Percentiles rank a stretch among this genome's conserved stretches.
phyloP scores from a whole-genome alignment of 2,888 invertebrate species.

The Archaeoteleia sp. region DNA sequence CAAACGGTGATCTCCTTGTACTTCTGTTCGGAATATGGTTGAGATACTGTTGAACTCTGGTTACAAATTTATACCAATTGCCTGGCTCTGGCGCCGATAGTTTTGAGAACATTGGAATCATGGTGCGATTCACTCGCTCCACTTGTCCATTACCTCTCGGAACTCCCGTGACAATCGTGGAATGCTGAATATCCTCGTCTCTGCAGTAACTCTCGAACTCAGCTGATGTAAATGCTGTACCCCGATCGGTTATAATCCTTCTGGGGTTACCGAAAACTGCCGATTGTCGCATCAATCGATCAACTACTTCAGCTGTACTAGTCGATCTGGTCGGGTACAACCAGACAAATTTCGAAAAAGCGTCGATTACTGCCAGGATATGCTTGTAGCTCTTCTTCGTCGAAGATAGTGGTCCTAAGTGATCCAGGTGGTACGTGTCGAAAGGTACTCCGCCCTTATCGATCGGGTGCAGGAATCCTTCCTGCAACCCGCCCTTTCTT shows the following conservation, averaged over 20 bases:
- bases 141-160: constrained; percentile 68
- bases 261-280: constrained; percentile 46
- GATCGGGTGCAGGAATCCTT: constrained; percentile 41
- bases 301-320: constrained; percentile 24
- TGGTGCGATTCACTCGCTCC: no score
- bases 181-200: constrained; percentile 4
- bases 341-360: constrained; percentile 45
- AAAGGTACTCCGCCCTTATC: constrained; percentile 35
- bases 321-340: constrained; percentile 44
- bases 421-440: constrained; percentile 41
- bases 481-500: constrained; percentile 40
- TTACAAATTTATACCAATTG: no score
- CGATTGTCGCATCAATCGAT: constrained; percentile 30
- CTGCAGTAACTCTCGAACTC: constrained; percentile 9
- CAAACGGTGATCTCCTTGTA: no score
- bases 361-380: constrained; percentile 36
- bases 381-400: constrained; percentile 42
- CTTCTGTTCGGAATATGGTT: no score
- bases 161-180: constrained; percentile 12
- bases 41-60: no score
- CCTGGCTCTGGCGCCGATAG: no score
- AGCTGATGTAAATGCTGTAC: constrained; percentile 12
- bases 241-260: constrained; percentile 24
- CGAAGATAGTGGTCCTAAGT: constrained; percentile 32
- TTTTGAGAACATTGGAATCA: no score